Percentiles rank a stretch among this genome's conserved stretches.
These are phyloP conservation scores for Streblospio benedicti DNA, from an alignment of 1,140 invertebrate genomes.

Conservation along the genomic window DNA sequence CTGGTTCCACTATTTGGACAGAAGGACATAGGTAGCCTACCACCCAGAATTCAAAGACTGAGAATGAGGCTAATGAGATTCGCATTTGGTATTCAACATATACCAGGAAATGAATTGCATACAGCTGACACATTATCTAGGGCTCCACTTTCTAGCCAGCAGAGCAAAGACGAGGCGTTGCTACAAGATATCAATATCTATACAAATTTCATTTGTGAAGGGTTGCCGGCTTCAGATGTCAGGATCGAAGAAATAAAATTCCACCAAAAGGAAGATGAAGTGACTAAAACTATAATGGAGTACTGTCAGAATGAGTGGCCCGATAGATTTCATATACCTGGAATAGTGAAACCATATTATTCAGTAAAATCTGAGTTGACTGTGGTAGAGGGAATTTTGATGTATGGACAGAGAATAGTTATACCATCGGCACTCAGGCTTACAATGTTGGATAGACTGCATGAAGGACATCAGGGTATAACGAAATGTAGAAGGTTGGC, in stretches of 20 bases:
- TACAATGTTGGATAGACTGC: conserved; percentile 11
- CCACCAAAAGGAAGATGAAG: background rate
- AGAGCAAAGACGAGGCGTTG: no score
- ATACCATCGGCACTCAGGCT: background rate
- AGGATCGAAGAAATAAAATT: background rate
- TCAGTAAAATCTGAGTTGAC: conserved; percentile 5
- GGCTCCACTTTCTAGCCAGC: no score
- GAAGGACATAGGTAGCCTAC: conserved; percentile 40
- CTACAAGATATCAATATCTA: no score
- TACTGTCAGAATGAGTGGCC: background rate
- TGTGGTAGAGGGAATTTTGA: conserved; percentile 5
- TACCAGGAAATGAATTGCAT: conserved; percentile 40
- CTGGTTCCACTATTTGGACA: conserved; percentile 40
- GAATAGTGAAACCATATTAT: conserved; percentile 1
- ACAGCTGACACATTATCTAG: conserved; percentile 34
- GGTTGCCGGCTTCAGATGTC: background rate
- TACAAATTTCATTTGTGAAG: background rate
- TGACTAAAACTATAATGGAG: background rate
- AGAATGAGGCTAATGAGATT: conserved; percentile 43
- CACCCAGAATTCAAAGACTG: conserved; percentile 46
- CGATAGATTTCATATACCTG: background rate
- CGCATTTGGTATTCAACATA: conserved; percentile 43
- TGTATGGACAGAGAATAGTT: conserved; percentile 1
- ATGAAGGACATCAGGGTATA: conserved; percentile 18
- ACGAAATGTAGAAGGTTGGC: conserved; percentile 17